phyloP scores from a whole-genome alignment of 92 coral and sea anemone species.

The Zoanthus sociatus region DNA sequence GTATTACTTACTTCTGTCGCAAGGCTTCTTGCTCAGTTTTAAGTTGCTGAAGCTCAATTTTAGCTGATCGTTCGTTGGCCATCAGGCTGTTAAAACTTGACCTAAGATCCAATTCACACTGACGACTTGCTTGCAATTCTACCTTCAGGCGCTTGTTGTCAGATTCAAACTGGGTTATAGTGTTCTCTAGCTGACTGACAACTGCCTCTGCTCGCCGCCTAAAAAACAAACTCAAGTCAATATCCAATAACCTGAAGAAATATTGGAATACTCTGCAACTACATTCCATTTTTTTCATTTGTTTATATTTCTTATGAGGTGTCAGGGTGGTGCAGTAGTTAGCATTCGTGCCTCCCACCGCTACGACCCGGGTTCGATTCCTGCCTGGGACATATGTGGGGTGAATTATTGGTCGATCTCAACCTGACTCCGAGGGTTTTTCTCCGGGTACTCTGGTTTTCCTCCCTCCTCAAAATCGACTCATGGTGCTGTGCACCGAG shows the following conservation, averaged over 20 bases:
- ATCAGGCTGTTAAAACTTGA: conserved; percentile 86
- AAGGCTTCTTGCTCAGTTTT: conserved; percentile 87
- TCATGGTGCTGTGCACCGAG: too few species aligned
- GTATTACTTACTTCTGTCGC: conserved; percentile 88
- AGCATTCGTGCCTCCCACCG: too few species aligned
- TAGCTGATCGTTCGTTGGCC: conserved; percentile 92
- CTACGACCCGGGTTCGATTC: too few species aligned
- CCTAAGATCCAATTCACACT: conserved; percentile 91
- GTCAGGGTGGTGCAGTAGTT: too few species aligned
- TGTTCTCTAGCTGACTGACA: conserved; percentile 54
- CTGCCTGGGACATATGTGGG: too few species aligned
- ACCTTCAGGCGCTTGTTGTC: conserved; percentile 85
- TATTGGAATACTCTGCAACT: too few species aligned
- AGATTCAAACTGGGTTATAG: conserved; percentile 75
- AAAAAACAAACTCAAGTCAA: conserved; percentile 1
- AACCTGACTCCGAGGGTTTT: too few species aligned
- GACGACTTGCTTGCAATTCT: conserved; percentile 93
- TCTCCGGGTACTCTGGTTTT: too few species aligned
- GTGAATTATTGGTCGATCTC: too few species aligned
- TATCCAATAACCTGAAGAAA: not conserved
- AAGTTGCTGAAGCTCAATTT: conserved; percentile 94
- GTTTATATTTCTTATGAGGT: too few species aligned
- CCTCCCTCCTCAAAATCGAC: too few species aligned
- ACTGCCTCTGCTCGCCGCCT: conserved; percentile 88
- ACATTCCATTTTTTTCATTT: too few species aligned